A percentile compares a stretch with the other conserved stretches of the same genome.
These are phyloP conservation scores for Coluber constrictor DNA, from an alignment of 2,797 vertebrate species.

Conservation along the genomic window DNA sequence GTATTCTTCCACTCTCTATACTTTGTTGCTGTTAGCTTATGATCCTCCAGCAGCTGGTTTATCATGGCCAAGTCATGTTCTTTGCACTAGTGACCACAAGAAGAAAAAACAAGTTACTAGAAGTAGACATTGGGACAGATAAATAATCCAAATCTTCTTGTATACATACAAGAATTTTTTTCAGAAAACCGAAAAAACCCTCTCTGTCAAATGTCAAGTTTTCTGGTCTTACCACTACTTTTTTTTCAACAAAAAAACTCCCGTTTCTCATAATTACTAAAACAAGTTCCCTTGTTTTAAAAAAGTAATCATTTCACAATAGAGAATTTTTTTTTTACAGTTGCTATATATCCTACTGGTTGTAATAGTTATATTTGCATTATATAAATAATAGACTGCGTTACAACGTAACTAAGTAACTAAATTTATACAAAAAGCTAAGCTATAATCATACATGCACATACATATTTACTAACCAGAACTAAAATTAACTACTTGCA, in stretches of 20 bases:
- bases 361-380: not conserved
- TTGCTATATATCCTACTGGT: not conserved
- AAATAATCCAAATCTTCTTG: not conserved
- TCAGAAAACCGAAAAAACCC: not conserved
- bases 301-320: not conserved
- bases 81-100: constrained; percentile 79
- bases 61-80: constrained; percentile 88
- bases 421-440: not conserved
- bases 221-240: not conserved
- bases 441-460: not conserved
- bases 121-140: not conserved
- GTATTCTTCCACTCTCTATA: constrained; percentile 90
- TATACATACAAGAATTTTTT: not conserved
- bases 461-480: not conserved
- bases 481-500: not conserved
- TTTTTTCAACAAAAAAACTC: not conserved
- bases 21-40: constrained; percentile 78
- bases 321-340: not conserved
- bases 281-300: not conserved
- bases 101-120: not conserved
- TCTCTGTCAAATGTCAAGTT: not conserved
- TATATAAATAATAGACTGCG: not conserved
- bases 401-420: not conserved
- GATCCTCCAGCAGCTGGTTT: constrained; percentile 84
- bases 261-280: not conserved